phyloP scores from a whole-genome alignment of 2,797 vertebrate species.

The Lepus oiostolus region DNA sequence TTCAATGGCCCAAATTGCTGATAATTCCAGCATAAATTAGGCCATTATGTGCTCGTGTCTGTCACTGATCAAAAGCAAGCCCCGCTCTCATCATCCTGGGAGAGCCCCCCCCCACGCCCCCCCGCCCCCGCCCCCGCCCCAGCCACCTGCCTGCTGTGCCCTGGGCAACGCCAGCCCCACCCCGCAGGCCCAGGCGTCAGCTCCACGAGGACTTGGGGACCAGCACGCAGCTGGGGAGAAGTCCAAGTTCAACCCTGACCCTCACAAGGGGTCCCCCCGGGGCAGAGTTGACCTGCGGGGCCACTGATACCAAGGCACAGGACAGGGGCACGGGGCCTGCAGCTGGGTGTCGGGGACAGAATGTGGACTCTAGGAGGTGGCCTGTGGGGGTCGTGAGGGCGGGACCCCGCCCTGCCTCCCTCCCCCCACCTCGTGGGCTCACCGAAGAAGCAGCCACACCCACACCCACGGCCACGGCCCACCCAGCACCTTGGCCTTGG shows the following conservation, averaged over 20 bases:
- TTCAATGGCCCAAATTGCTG: conserved; percentile 87
- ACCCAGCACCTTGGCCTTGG: too few relatives aligned
- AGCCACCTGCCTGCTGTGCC: background rate
- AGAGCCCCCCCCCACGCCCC: background rate
- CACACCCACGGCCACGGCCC: too few relatives aligned
- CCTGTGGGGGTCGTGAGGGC: too few relatives aligned
- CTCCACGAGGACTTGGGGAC: background rate
- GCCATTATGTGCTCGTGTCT: conserved; percentile 84
- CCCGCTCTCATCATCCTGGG: conserved; percentile 78
- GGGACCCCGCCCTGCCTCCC: too few relatives aligned
- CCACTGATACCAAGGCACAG: background rate
- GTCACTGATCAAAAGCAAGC: conserved; percentile 88
- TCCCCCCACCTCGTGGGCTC: too few relatives aligned
- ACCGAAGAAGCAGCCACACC: too few relatives aligned
- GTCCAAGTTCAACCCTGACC: too few relatives aligned
- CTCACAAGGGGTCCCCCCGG: background rate
- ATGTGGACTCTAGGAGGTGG: too few relatives aligned
- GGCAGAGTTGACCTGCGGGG: background rate
- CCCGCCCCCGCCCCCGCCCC: background rate
- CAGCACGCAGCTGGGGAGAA: too few relatives aligned
- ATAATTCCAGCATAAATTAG: conserved; percentile 77
- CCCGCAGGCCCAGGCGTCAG: too few relatives aligned
- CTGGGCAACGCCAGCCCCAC: too few relatives aligned
- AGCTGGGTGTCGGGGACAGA: too few relatives aligned
- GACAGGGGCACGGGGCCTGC: fast-evolving